Base-by-base conservation (phyloP, 2,113 vertebrate species). In the Suricata suricatta region DNA sequence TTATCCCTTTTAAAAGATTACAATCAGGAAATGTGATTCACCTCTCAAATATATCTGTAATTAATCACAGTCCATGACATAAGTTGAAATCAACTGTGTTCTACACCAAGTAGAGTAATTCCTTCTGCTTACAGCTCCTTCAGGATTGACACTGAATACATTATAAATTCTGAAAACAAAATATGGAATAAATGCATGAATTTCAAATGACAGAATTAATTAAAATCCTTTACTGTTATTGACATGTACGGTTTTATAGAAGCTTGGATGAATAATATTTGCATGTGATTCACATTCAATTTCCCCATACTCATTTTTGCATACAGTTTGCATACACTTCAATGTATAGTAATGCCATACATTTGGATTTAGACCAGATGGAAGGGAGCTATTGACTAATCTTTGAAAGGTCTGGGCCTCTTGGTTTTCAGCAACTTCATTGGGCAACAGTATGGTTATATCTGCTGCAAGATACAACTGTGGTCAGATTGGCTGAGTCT, bases 131-230 rank as follows among this genome's bases (percentile, higher is more conserved):
- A 85, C 21, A 82, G n/a, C 15, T 33, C 15, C 96, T 84, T 88
- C 68, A 94, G 64, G 97, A 95, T 44, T 97, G 57, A 91, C 89
- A 92, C 10, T 33, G 35, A 96, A 93, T 72, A 71, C 14, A 88
- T 95, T 90, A 95, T 25, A 95, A 97, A 95, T 95, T 97, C 97
- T 95, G 12, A 54, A 98, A 97, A 93, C 76, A 97, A 98, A 98
- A 66, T 97, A 96, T 87, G 8, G 54, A 95, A 97, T 90, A 98
- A 96, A 96, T 98, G 25, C 35, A 93, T 97, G 89, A 71, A 98
- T 98, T 98, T 95, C 81, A 87, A 98, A 97, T 93, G 57, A 96
- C 86, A 97, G 16, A 92, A 98, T 97, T 98, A 98, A 98, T 98
- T 98, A 98, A 98, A 98, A 94, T 93, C 31, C 69, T 97, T 97